phyloP scores from a whole-genome alignment of 2,113 vertebrate species.

The Daphoenositta chrysoptera region DNA sequence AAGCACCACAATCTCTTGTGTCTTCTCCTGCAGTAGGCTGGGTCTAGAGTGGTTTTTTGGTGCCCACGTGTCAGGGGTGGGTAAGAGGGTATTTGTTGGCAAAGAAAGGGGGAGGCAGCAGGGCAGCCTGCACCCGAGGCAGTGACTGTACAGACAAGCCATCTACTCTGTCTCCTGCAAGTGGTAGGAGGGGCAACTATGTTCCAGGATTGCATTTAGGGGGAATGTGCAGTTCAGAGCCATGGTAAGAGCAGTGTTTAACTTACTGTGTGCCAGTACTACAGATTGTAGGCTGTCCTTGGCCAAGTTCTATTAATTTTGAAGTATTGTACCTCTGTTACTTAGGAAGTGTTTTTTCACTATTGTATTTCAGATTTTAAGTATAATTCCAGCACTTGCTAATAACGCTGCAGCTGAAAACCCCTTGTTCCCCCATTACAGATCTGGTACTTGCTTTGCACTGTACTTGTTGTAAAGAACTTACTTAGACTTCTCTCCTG shows the following conservation, averaged over 20 bases:
- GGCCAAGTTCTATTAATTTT: not conserved
- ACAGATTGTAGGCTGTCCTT: not conserved
- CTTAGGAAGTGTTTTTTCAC: not conserved
- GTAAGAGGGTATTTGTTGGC: not conserved
- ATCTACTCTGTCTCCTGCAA: not conserved
- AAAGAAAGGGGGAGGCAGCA: not conserved
- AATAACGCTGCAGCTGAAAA: not conserved
- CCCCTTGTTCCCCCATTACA: not conserved
- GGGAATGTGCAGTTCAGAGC: not conserved
- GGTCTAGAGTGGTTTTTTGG: not conserved
- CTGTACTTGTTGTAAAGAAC: not conserved
- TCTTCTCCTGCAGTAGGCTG: not conserved
- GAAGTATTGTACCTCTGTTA: not conserved
- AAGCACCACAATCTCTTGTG: not conserved
- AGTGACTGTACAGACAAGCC: not conserved
- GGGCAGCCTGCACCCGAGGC: not conserved
- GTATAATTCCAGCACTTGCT: not conserved
- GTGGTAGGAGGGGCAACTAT: not conserved
- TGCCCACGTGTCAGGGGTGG: fast-evolving
- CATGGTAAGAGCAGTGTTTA: not conserved
- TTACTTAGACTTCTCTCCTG: not conserved
- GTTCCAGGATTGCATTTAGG: not conserved
- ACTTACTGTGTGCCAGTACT: not conserved
- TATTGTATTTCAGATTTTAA: not conserved
- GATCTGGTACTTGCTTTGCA: not conserved